A percentile compares a stretch with the other conserved stretches of the same genome.
phyloP scores from a whole-genome alignment of 1,140 invertebrate species.

The Mizuhopecten yessoensis region DNA sequence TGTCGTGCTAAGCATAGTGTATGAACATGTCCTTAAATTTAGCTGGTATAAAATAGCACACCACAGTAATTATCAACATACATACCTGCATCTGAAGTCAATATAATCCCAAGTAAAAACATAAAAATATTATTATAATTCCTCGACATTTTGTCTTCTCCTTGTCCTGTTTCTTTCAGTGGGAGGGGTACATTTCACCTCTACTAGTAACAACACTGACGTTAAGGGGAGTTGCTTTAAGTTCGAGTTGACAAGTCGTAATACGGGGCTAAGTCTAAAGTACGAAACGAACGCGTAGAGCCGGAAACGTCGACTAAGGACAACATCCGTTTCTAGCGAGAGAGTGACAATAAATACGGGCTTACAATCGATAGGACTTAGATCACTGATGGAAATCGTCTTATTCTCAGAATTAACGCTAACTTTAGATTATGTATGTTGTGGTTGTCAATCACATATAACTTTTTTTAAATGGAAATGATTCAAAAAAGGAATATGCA shows the following conservation, averaged over 20 bases:
- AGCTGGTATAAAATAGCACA: neutral
- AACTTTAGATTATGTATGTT: too few species aligned
- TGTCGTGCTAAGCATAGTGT: too few species aligned
- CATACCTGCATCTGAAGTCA: neutral
- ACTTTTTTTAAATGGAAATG: too few species aligned
- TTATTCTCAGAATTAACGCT: too few species aligned
- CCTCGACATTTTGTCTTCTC: neutral
- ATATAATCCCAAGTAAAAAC: neutral
- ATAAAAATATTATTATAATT: neutral
- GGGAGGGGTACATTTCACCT: neutral
- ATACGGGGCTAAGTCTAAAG: neutral
- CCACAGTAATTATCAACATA: neutral
- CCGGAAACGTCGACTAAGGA: neutral
- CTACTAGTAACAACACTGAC: neutral
- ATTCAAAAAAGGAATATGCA: too few species aligned
- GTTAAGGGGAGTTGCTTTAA: neutral
- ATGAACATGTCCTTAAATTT: too few species aligned
- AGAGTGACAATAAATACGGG: constrained; percentile 10
- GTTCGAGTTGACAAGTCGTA: neutral
- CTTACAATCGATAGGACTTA: neutral
- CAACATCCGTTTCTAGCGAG: neutral
- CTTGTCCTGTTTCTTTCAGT: neutral
- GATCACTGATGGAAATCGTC: too few species aligned
- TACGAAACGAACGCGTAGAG: constrained; percentile 23
- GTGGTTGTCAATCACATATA: neutral